Conservation (phyloP, 2,113 vertebrate species). For the Gadus macrocephalus region DNA sequence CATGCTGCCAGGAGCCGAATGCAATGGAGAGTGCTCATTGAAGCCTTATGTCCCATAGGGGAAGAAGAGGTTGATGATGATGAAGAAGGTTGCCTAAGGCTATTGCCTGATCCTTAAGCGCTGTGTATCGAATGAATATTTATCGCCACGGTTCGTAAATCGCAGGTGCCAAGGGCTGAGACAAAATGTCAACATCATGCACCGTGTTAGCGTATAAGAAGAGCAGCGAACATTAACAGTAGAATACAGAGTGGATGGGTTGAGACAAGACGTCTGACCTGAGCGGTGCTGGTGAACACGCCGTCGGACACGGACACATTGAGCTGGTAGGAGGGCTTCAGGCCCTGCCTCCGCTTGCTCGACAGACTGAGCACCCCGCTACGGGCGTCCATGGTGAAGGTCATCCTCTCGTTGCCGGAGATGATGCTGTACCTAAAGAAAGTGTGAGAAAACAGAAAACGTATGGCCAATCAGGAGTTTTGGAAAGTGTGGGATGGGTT, state of each 20-base stretch:
- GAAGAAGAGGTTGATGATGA: no score
- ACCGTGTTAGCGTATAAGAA: no score
- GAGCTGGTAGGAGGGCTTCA: constrained; percentile 84
- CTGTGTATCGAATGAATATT: no score
- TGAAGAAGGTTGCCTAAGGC: no score
- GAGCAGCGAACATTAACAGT: no score
- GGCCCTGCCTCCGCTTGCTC: constrained; percentile 85
- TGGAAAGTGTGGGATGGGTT: background rate
- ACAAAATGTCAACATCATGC: no score
- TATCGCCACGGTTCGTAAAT: no score
- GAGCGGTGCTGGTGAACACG: constrained; percentile 90
- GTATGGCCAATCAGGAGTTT: background rate
- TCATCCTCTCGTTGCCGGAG: constrained; percentile 89
- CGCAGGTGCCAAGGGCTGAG: no score
- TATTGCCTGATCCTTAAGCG: no score
- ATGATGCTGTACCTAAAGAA: constrained; percentile 81
- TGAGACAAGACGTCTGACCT: constrained; percentile 55
- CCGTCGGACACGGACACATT: constrained; percentile 97
- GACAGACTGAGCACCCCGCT: constrained; percentile 88
- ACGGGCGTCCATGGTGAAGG: constrained; percentile 85
- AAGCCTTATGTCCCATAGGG: no score
- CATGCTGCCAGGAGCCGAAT: no score
- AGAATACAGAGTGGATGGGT: background rate
- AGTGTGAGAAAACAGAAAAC: background rate
- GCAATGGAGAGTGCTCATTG: no score